A percentile compares a stretch with the other conserved stretches of the same genome.
These are phyloP conservation scores for Lamproptera curius DNA, from an alignment of 2,888 invertebrate genomes.

Conservation along the genomic window DNA sequence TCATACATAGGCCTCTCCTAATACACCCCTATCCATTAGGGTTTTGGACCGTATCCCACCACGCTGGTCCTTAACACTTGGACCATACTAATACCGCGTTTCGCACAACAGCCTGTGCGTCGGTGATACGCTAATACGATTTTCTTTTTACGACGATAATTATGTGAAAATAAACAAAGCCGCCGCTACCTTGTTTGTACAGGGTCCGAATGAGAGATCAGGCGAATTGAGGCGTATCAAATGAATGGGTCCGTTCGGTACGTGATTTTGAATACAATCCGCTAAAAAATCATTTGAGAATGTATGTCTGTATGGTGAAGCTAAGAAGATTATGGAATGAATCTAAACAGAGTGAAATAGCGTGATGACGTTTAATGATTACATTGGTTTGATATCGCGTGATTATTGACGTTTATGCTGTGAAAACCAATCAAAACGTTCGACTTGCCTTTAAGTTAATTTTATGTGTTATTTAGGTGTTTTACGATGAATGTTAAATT, in stretches of 20 bases:
- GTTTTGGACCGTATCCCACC: too few species aligned
- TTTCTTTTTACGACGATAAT: conserved; percentile 19
- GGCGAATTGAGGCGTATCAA: conserved; percentile 6
- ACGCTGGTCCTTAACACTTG: conserved; percentile 4
- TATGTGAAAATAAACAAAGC: conserved; percentile 20
- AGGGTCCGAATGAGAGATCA: conserved; percentile 17
- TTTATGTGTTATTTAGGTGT: too few species aligned
- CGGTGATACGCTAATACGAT: conserved; percentile 20
- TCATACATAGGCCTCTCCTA: too few species aligned
- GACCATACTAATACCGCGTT: conserved; percentile 16
- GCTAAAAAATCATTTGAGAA: not conserved
- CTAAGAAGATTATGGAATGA: too few species aligned
- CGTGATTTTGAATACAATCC: conserved; percentile 3
- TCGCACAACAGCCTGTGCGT: conserved; percentile 14
- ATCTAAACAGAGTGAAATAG: too few species aligned
- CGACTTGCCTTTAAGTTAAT: too few species aligned
- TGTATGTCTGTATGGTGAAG: not conserved
- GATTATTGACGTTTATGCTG: too few species aligned
- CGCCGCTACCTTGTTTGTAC: conserved; percentile 14
- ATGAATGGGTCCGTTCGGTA: not conserved
- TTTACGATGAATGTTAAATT: too few species aligned
- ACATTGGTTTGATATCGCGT: too few species aligned
- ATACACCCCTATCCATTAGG: too few species aligned
- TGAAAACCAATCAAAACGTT: too few species aligned
- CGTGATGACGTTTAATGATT: too few species aligned